phyloP scores from a whole-genome alignment of 2,888 invertebrate genomes.

The Mimumesa dahlbomi region DNA sequence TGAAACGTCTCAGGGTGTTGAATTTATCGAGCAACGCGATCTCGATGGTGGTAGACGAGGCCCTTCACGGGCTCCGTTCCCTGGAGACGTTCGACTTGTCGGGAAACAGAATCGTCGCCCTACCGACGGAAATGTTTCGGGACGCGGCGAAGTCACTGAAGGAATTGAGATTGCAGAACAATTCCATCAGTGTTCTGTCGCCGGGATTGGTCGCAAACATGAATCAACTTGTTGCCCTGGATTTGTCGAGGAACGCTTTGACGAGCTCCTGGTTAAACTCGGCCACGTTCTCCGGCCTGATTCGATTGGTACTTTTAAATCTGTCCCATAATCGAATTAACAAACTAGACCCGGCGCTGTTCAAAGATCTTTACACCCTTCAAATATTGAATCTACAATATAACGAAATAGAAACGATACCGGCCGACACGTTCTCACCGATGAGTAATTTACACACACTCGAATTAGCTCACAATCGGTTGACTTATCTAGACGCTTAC shows the following conservation, averaged over 20 bases:
- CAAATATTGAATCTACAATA: slow-evolving; percentile 94
- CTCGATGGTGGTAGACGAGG: slow-evolving; percentile 92
- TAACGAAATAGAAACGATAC: slow-evolving; percentile 91
- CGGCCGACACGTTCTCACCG: slow-evolving; percentile 93
- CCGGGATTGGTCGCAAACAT: slow-evolving; percentile 92
- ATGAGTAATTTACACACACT: slow-evolving; percentile 96
- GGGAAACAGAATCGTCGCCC: slow-evolving; percentile 92
- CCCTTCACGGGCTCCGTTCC: slow-evolving; percentile 89
- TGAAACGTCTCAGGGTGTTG: slow-evolving; percentile 89
- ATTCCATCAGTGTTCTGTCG: slow-evolving; percentile 92
- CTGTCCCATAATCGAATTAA: slow-evolving; percentile 92
- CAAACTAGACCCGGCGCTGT: slow-evolving; percentile 90
- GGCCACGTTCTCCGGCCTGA: slow-evolving; percentile 92
- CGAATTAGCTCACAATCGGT: slow-evolving; percentile 91
- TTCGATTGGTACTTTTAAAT: slow-evolving; percentile 92
- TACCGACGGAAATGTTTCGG: slow-evolving; percentile 92
- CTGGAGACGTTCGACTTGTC: slow-evolving; percentile 93
- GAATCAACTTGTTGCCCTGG: slow-evolving; percentile 91
- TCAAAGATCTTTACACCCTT: slow-evolving; percentile 92
- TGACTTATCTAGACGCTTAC: slow-evolving; percentile 91
- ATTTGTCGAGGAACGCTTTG: slow-evolving; percentile 92
- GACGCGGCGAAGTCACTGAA: slow-evolving; percentile 90
- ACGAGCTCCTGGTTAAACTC: slow-evolving; percentile 93
- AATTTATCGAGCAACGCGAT: slow-evolving; percentile 94
- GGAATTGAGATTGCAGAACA: slow-evolving; percentile 95